phyloP scores from a whole-genome alignment of 1,140 invertebrate genomes.

The Solen grandis region DNA sequence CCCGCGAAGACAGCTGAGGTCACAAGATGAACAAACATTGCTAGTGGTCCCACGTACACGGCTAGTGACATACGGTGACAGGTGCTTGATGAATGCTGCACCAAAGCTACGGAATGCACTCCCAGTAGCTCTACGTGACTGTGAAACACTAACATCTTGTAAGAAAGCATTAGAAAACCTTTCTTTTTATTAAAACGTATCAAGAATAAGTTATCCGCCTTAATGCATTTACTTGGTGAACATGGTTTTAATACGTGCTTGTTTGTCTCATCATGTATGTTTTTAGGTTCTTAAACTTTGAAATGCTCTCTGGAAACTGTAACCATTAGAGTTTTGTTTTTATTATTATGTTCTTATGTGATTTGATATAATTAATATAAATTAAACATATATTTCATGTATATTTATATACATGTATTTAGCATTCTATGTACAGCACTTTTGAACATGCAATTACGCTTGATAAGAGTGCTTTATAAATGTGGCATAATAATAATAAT shows the following conservation, averaged over 20 bases:
- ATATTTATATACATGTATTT: constrained; percentile 5
- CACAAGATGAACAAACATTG: neutral
- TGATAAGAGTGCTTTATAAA: constrained; percentile 16
- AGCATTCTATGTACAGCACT: constrained; percentile 5
- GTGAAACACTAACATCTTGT: constrained; percentile 11
- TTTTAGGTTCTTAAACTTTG: neutral
- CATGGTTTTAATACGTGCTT: neutral
- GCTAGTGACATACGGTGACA: constrained; percentile 5
- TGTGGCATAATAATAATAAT: neutral
- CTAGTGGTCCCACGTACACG: constrained; percentile 13
- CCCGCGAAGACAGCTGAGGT: constrained; percentile 13
- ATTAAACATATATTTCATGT: constrained; percentile 4
- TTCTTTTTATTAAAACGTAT: constrained; percentile 3
- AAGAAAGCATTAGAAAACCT: constrained; percentile 21
- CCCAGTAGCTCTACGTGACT: constrained; percentile 1
- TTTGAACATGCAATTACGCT: constrained; percentile 4
- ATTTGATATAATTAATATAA: neutral
- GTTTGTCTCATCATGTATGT: neutral
- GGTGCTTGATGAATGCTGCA: constrained; percentile 5
- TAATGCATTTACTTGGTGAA: neutral
- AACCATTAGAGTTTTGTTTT: neutral
- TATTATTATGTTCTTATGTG: neutral
- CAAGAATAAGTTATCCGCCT: neutral
- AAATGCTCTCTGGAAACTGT: neutral
- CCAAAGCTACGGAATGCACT: constrained; percentile 18